Evolutionary conservation across 1,140 invertebrate genomes (phyloP).

Genomic region (Drosophila sp.): DNA sequence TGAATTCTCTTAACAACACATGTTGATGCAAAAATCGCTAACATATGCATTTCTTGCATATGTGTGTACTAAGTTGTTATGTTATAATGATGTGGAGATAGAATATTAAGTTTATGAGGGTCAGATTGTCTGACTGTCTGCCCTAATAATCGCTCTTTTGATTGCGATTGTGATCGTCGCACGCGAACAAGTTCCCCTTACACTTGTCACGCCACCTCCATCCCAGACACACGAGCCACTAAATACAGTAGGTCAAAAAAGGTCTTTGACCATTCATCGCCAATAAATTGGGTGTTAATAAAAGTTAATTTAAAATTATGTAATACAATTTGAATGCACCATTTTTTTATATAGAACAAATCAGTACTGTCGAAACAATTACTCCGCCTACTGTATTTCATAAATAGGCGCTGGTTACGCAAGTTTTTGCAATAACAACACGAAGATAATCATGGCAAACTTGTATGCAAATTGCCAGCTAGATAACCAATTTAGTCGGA

Average conservation of each 20-base stretch:
- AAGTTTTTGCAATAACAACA: slow-evolving; percentile 54
- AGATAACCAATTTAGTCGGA: slow-evolving; percentile 18
- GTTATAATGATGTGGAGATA: slow-evolving; percentile 1
- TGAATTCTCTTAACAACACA: slow-evolving; percentile 9
- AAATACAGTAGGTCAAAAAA: not conserved
- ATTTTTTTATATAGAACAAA: too few relatives aligned
- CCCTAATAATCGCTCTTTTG: slow-evolving; percentile 29
- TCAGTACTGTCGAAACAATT: not conserved
- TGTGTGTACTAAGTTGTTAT: not conserved
- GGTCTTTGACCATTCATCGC: not conserved
- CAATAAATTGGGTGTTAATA: not conserved
- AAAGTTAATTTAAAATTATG: too few relatives aligned
- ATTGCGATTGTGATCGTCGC: slow-evolving; percentile 12
- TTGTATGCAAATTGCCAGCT: slow-evolving; percentile 61
- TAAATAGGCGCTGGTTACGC: slow-evolving; percentile 56
- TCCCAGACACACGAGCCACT: not conserved
- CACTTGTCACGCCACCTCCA: not conserved
- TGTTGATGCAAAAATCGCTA: slow-evolving; percentile 22
- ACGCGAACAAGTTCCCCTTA: slow-evolving; percentile 26
- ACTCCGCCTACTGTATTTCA: slow-evolving; percentile 10
- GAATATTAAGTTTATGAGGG: slow-evolving; percentile 22
- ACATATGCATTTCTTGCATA: not conserved
- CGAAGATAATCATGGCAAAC: slow-evolving; percentile 43
- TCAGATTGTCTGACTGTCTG: not conserved
- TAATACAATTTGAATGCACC: too few relatives aligned